Base-by-base conservation (phyloP, 2,113 vertebrate species). In the Phylloscopus trochilus region DNA sequence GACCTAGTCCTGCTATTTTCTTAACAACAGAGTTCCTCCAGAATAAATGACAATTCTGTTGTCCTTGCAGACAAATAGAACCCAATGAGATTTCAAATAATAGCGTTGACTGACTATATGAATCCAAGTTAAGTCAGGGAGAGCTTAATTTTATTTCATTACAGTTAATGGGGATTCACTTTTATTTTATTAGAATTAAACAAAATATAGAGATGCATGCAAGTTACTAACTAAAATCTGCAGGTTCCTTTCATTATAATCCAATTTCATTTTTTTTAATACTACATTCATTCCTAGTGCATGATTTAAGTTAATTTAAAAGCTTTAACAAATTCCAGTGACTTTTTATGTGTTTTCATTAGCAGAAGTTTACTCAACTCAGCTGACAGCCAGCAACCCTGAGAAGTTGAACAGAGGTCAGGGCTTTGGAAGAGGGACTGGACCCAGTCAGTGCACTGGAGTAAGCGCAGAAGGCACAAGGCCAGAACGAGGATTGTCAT, bases 321-420 rank as follows among this genome's bases (percentile, higher is more conserved):
- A 81, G 72, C 85, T 81, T 91, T 68, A 83, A 68, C 73, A 83
- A 90, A 86, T 93, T 56, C 59, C 88, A 74, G 49, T 52, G 83
- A 92, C 41, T 91, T 95, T 90, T 94, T 73, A 92, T 94, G 90
- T 95, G 90, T 93, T 96, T 92, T 87, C 76, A 89, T 94, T 95
- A 95, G 76, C 73, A 90, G 60, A 96, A 94, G 88, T 96, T 96
- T 92, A 94, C 85, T 89, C 69, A 90, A 78, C 49, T 81, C 79
- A 49, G 33, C 72, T 73, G 89, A 89, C 77, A 91, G 74, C 49
- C 58, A 72, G 69, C 49, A 95, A 86, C 44, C 72, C 47, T 44
- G 51, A 80, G 52, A 86, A 46, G 60, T 31, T 27, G 62, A 83
- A 35, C 53, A 52, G 79, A 93, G 76, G 83, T 75, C 94, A 60